These are phyloP conservation scores for Mus musculus DNA, from an alignment of 2,113 vertebrate species.

Conservation along the genomic window DNA sequence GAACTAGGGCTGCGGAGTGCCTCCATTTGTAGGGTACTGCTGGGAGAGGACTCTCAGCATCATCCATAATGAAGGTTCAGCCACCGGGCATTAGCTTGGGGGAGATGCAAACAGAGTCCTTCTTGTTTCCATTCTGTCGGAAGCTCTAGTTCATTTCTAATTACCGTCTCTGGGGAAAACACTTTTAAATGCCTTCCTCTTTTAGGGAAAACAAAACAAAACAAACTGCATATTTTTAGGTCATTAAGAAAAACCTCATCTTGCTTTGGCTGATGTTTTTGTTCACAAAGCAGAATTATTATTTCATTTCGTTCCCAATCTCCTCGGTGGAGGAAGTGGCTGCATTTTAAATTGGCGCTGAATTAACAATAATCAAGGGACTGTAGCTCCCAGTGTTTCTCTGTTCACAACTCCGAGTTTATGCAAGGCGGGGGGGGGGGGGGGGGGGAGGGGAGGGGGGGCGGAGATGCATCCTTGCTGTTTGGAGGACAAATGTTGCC, in stretches of 20 bases:
- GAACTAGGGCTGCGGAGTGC: slow-evolving; percentile 51
- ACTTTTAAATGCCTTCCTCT: slow-evolving; percentile 73
- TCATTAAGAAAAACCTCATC: slow-evolving; percentile 70
- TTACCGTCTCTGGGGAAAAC: slow-evolving; percentile 75
- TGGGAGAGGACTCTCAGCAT: neutral
- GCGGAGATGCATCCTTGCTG: neutral
- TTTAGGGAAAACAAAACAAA: slow-evolving; percentile 48
- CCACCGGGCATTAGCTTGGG: neutral
- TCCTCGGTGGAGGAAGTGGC: slow-evolving; percentile 52
- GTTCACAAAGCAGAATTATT: slow-evolving; percentile 74
- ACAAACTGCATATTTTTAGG: slow-evolving; percentile 63
- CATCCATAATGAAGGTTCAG: slow-evolving; percentile 38
- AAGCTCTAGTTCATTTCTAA: slow-evolving; percentile 79
- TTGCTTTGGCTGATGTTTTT: slow-evolving; percentile 76
- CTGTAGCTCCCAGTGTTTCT: slow-evolving; percentile 26
- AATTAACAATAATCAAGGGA: slow-evolving; percentile 44
- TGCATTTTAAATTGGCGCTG: slow-evolving; percentile 74
- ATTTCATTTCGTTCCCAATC: slow-evolving; percentile 70
- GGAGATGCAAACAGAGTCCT: slow-evolving; percentile 63
- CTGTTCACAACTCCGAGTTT: slow-evolving; percentile 1
- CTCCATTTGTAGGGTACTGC: slow-evolving; percentile 23
- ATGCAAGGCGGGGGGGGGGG: neutral
- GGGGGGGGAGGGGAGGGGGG: neutral
- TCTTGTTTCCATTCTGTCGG: slow-evolving; percentile 62
- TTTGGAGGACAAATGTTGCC: slow-evolving; percentile 52